phyloP scores from a whole-genome alignment of 2,113 vertebrate species.

The Platichthys flesus region DNA sequence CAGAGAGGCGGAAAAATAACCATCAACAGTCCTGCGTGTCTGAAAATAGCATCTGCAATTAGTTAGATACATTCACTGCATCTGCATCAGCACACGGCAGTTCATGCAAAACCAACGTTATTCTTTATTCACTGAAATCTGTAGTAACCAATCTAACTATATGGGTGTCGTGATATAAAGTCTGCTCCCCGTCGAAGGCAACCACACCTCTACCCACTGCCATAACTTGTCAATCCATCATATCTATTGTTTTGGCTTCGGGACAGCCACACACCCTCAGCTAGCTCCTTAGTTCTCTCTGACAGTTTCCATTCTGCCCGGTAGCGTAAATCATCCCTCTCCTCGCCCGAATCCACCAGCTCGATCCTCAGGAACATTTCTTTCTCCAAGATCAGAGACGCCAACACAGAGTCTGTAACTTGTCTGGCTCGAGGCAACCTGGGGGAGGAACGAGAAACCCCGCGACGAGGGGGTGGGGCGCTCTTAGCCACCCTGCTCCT shows the following conservation, averaged over 20 bases:
- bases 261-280: slow-evolving; percentile 75
- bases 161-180: slow-evolving; percentile 20
- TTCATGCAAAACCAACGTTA: slow-evolving; percentile 45
- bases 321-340: slow-evolving; percentile 66
- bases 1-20: slow-evolving; percentile 56
- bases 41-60: slow-evolving; percentile 62
- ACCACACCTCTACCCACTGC: slow-evolving; percentile 3
- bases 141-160: slow-evolving; percentile 12
- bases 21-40: slow-evolving; percentile 26
- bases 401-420: slow-evolving; percentile 43
- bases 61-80: slow-evolving; percentile 42
- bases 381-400: slow-evolving; percentile 65
- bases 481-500: slow-evolving; percentile 39
- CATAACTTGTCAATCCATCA: slow-evolving; percentile 45
- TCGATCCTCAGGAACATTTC: slow-evolving; percentile 74
- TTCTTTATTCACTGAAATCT: slow-evolving; percentile 45
- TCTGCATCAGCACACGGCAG: slow-evolving; percentile 35
- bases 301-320: slow-evolving; percentile 76
- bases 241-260: slow-evolving; percentile 15
- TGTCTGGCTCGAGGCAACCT: slow-evolving; percentile 51
- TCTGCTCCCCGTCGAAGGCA: slow-evolving; percentile 21
- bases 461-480: slow-evolving; percentile 6
- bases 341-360: slow-evolving; percentile 61
- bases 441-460: slow-evolving; percentile 60
- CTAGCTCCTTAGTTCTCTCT: slow-evolving; percentile 70